These are phyloP conservation scores for Poeciliopsis retropinna DNA, from an alignment of 2,113 vertebrate species.

Conservation along the genomic window DNA sequence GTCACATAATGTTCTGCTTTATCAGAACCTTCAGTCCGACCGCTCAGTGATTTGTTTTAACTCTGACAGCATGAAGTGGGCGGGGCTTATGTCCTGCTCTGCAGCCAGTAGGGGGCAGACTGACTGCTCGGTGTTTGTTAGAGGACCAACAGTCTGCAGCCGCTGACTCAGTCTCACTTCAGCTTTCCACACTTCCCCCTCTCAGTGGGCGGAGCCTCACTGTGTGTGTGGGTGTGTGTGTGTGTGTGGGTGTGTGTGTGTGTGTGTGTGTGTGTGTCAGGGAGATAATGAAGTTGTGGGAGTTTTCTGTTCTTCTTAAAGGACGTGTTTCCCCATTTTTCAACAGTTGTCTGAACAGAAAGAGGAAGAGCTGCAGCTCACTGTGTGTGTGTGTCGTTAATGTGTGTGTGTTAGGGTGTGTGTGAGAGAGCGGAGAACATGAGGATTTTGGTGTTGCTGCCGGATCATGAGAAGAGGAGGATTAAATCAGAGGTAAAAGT, in stretches of 20 bases:
- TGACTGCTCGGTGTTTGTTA: fast-evolving
- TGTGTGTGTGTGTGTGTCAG: conserved; percentile 42
- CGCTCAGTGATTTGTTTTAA: too few relatives aligned
- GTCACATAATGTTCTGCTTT: too few relatives aligned
- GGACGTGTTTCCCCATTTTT: conserved; percentile 77
- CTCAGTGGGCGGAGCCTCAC: conserved; percentile 35
- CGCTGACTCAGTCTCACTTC: conserved; percentile 19
- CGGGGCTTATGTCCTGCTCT: not conserved
- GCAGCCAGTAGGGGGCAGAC: not conserved
- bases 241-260: conserved; percentile 50
- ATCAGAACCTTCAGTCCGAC: too few relatives aligned
- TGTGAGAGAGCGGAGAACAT: conserved; percentile 54
- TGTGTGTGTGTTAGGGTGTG: conserved; percentile 14
- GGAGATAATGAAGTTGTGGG: conserved; percentile 34
- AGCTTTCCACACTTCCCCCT: conserved; percentile 44
- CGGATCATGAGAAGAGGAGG: conserved; percentile 80
- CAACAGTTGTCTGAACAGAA: conserved; percentile 67
- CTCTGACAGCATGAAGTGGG: not conserved
- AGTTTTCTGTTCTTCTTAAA: conserved; percentile 54
- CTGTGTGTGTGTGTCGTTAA: not conserved
- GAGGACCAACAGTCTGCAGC: not conserved
- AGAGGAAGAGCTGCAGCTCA: conserved; percentile 57
- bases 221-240: conserved; percentile 37
- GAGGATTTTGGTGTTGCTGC: conserved; percentile 80
- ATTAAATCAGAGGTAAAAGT: conserved; percentile 75